Conservation (phyloP, 1,140 invertebrate species). For the Eumeta japonica region DNA sequence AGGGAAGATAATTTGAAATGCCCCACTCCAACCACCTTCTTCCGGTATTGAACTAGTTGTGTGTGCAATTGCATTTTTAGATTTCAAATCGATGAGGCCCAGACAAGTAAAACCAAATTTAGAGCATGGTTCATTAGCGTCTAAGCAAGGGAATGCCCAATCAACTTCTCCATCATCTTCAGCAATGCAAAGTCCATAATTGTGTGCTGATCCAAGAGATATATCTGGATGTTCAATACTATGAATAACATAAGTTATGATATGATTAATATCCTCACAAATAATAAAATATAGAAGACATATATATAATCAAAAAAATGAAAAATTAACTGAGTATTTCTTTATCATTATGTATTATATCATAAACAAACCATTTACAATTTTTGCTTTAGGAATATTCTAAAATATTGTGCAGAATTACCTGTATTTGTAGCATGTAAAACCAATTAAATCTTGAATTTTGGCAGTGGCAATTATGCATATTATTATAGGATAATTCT, state of each 20-base stretch:
- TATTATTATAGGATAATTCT: conserved; percentile 82
- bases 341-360: background rate
- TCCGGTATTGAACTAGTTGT: conserved; percentile 40
- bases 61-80: conserved; percentile 23
- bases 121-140: conserved; percentile 80
- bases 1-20: conserved; percentile 30
- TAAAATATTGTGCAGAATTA: conserved; percentile 31
- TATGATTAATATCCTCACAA: background rate
- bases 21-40: conserved; percentile 25
- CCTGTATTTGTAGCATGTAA: conserved; percentile 86
- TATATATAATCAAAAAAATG: conserved; percentile 1
- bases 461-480: conserved; percentile 79
- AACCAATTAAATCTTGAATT: conserved; percentile 89
- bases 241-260: conserved; percentile 24
- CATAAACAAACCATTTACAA: background rate
- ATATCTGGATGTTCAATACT: conserved; percentile 63
- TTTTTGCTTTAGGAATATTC: background rate
- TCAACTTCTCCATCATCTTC: conserved; percentile 98
- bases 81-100: conserved; percentile 74
- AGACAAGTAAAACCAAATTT: conserved; percentile 91
- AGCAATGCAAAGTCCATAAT: conserved; percentile 87
- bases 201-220: conserved; percentile 59
- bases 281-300: background rate
- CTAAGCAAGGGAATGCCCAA: conserved; percentile 88
- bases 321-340: conserved; percentile 1